Evolutionary conservation across 2,888 invertebrate genomes (phyloP).

Genomic region (Lucinisca nassula): DNA sequence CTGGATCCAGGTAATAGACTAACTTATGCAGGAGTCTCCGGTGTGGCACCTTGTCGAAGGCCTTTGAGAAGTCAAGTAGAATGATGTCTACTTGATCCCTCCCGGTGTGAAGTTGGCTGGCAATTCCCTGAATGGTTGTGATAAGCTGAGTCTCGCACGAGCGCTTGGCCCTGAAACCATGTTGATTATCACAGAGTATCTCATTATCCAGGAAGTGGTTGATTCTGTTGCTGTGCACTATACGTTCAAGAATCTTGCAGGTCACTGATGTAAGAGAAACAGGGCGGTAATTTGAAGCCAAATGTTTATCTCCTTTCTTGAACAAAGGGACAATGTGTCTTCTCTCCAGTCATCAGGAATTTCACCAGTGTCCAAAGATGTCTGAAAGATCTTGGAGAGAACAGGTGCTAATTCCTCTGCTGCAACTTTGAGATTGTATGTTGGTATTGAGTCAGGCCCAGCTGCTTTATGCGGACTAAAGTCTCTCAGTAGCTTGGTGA

Average conservation of each 20-base stretch:
- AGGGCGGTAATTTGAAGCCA: constrained; percentile 22
- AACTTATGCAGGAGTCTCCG: constrained; percentile 16
- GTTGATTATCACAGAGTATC: constrained; percentile 39
- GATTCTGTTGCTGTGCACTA: constrained; percentile 44
- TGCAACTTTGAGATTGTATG: constrained; percentile 2
- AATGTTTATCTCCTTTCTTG: constrained; percentile 43
- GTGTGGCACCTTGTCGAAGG: too few species aligned
- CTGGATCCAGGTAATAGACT: constrained; percentile 12
- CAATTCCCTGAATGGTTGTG: constrained; percentile 24
- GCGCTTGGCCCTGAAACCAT: constrained; percentile 3
- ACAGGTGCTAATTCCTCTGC: constrained; percentile 21
- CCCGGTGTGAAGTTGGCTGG: constrained; percentile 7
- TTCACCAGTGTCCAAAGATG: constrained; percentile 21
- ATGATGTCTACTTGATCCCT: neutral
- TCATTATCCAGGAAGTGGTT: constrained; percentile 26
- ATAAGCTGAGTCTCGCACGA: constrained; percentile 24
- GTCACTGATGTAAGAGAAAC: constrained; percentile 37
- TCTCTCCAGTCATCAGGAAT: constrained; percentile 41
- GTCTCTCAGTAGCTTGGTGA: constrained; percentile 30
- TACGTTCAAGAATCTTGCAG: constrained; percentile 36
- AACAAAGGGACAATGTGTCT: constrained; percentile 33
- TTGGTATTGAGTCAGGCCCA: constrained; percentile 22
- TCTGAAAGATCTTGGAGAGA: constrained; percentile 32
- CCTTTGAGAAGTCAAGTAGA: constrained; percentile 9
- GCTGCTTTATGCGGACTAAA: constrained; percentile 36